phyloP scores from a whole-genome alignment of 2,113 vertebrate species.

The Perca schrenkii region DNA sequence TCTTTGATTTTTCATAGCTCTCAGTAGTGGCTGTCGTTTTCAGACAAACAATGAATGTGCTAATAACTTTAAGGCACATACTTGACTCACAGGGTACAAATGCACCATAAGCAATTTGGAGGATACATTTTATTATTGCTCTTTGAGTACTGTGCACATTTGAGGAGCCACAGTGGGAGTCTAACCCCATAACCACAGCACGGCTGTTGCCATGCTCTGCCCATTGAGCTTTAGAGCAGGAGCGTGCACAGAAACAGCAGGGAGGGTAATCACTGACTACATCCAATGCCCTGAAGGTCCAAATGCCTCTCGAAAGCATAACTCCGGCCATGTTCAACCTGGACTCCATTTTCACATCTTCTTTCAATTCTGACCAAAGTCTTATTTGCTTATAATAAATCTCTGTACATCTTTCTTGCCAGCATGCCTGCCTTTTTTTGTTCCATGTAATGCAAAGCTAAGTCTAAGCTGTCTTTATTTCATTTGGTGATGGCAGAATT shows the following conservation, averaged over 20 bases:
- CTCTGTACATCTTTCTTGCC: slow-evolving; percentile 49
- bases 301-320: slow-evolving; percentile 52
- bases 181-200: slow-evolving; percentile 62
- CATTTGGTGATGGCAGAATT: neutral
- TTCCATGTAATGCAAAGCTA: neutral
- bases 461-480: neutral
- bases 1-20: slow-evolving; percentile 67
- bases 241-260: slow-evolving; percentile 66
- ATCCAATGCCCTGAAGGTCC: slow-evolving; percentile 53
- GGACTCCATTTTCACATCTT: slow-evolving; percentile 72
- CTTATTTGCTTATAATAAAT: slow-evolving; percentile 51
- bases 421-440: neutral
- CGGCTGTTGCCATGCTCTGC: slow-evolving; percentile 60
- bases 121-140: slow-evolving; percentile 64
- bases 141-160: slow-evolving; percentile 47
- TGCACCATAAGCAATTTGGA: slow-evolving; percentile 57
- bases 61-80: slow-evolving; percentile 71
- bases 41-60: slow-evolving; percentile 38
- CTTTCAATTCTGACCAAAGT: slow-evolving; percentile 66
- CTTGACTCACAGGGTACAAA: slow-evolving; percentile 63
- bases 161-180: slow-evolving; percentile 63
- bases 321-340: slow-evolving; percentile 62
- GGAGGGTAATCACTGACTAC: slow-evolving; percentile 57
- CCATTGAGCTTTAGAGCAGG: slow-evolving; percentile 63
- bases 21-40: slow-evolving; percentile 54